Conservation (phyloP, 2,113 vertebrate species). For the Vulpes vulpes region DNA sequence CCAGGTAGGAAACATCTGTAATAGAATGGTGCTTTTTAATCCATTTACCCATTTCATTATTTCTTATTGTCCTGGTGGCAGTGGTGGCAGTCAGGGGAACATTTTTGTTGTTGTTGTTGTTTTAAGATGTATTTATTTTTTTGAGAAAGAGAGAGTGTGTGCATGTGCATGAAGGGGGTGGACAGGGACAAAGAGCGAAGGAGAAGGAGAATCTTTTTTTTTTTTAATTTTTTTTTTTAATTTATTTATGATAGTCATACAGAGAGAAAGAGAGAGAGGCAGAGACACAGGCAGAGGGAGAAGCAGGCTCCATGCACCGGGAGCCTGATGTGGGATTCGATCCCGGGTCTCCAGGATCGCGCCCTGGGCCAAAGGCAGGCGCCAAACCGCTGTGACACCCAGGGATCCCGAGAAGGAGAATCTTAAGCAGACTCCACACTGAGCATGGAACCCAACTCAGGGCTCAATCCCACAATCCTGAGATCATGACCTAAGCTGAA, state of each 20-base stretch:
- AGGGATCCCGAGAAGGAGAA: no score
- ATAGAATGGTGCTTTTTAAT: not conserved
- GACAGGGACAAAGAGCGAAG: not conserved
- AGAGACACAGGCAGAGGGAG: no score
- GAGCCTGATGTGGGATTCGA: no score
- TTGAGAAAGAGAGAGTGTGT: not conserved
- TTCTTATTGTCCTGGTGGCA: not conserved
- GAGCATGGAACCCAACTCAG: not conserved
- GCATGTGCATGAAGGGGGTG: not conserved
- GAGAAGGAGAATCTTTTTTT: not conserved
- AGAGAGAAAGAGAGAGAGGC: no score
- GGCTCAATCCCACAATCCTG: not conserved
- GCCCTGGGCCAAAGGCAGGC: no score
- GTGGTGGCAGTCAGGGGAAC: rapidly evolving
- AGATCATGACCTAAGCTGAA: not conserved
- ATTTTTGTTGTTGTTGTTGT: not conserved
- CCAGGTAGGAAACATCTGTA: not conserved
- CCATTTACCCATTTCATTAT: not conserved
- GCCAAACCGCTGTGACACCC: no score
- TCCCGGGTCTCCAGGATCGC: no score
- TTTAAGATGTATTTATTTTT: not conserved
- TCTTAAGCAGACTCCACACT: not conserved
- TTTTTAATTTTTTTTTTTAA: no score
- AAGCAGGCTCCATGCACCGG: no score
- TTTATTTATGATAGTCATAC: no score